These are phyloP conservation scores for Cotesia vestalis DNA, from an alignment of 1,140 invertebrate species.

Conservation along the genomic window DNA sequence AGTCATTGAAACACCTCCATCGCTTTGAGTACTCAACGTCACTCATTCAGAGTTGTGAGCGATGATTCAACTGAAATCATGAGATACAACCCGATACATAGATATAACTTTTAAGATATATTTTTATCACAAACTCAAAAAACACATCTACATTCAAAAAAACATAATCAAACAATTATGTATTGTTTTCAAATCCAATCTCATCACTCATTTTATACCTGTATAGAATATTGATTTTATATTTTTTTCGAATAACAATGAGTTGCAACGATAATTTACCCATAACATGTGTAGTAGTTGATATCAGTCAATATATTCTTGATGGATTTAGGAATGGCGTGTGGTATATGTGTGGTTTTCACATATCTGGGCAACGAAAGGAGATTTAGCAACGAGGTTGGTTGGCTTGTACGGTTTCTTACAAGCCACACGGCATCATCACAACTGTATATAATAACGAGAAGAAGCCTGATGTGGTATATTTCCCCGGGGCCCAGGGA, in stretches of 20 bases:
- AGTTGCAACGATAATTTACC: too few species aligned
- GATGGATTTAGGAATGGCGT: too few species aligned
- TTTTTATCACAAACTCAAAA: background rate
- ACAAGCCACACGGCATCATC: slow-evolving; percentile 20
- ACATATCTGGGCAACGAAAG: slow-evolving; percentile 3
- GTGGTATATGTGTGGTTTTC: background rate
- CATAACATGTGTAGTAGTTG: too few species aligned
- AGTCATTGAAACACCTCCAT: background rate
- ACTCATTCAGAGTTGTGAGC: slow-evolving; percentile 6
- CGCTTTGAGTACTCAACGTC: slow-evolving; percentile 1
- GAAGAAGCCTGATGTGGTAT: slow-evolving; percentile 59
- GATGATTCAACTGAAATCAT: slow-evolving; percentile 6
- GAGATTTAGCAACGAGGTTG: slow-evolving; percentile 17
- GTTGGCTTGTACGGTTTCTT: slow-evolving; percentile 9
- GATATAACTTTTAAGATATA: background rate
- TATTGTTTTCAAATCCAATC: too few species aligned
- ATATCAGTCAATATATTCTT: too few species aligned
- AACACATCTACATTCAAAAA: too few species aligned
- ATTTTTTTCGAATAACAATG: too few species aligned
- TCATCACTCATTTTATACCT: too few species aligned
- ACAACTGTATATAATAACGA: slow-evolving; percentile 62
- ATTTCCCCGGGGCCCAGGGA: slow-evolving; percentile 58
- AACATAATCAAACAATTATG: too few species aligned
- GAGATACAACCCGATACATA: background rate
- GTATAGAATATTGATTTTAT: too few species aligned